Conservation (phyloP, 1,140 invertebrate genomes). For the Anagrus nilaparvatae region DNA sequence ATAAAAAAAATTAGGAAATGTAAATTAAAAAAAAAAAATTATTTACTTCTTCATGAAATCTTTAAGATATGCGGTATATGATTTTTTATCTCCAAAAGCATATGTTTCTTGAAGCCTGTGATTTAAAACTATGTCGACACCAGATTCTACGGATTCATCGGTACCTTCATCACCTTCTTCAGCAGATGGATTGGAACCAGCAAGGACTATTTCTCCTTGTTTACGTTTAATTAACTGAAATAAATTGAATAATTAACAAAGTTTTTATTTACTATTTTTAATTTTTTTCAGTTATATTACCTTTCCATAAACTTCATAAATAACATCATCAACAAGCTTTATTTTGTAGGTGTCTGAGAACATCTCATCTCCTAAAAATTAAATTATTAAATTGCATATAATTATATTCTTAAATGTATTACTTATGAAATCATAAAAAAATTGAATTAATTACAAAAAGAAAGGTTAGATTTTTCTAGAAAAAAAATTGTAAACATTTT, state of each 20-base stretch:
- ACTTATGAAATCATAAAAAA: too few species aligned
- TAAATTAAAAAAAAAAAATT: constrained; percentile 8
- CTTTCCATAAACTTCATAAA: constrained; percentile 92
- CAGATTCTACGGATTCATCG: constrained; percentile 61
- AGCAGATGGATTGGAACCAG: constrained; percentile 85
- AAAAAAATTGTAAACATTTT: too few species aligned
- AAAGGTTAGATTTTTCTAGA: not conserved
- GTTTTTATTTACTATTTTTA: constrained; percentile 5
- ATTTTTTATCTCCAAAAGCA: constrained; percentile 79
- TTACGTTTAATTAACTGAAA: constrained; percentile 59
- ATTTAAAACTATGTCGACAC: constrained; percentile 89
- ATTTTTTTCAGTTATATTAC: constrained; percentile 39
- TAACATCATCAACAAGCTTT: constrained; percentile 83
- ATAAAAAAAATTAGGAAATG: not conserved
- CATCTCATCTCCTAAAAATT: constrained; percentile 82
- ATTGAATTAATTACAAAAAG: too few species aligned
- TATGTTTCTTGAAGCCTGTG: constrained; percentile 80
- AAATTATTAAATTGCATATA: constrained; percentile 13
- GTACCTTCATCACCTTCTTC: constrained; percentile 82
- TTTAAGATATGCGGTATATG: constrained; percentile 86
- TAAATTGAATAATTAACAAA: constrained; percentile 1
- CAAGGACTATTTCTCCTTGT: constrained; percentile 69
- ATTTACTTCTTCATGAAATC: constrained; percentile 93
- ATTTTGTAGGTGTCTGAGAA: constrained; percentile 96
- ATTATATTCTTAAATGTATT: constrained; percentile 1